These are phyloP conservation scores for Megaleporinus macrocephalus DNA, from an alignment of 2,113 vertebrate genomes.

Conservation along the genomic window DNA sequence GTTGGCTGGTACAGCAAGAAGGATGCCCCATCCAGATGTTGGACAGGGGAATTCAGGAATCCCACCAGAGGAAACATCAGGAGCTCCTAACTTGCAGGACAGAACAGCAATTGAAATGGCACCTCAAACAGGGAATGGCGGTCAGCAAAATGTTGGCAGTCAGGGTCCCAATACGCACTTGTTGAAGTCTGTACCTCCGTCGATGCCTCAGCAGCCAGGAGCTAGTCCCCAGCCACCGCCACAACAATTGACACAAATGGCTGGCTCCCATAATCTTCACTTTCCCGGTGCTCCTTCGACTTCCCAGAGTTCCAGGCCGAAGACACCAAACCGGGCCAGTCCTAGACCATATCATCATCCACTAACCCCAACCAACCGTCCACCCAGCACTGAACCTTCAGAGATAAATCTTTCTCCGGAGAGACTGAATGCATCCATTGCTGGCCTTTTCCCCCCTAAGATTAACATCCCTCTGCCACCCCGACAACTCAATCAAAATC, in stretches of 20 bases:
- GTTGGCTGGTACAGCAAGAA: constrained; percentile 83
- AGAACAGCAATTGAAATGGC: constrained; percentile 67
- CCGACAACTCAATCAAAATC: constrained; percentile 87
- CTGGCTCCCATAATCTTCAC: constrained; percentile 85
- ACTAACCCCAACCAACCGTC: constrained; percentile 95
- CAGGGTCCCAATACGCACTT: constrained; percentile 83
- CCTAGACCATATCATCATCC: constrained; percentile 96
- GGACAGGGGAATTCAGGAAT: constrained; percentile 84
- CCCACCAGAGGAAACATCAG: constrained; percentile 80
- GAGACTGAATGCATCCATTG: constrained; percentile 96
- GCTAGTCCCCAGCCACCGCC: constrained; percentile 89
- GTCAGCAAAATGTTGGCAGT: constrained; percentile 87
- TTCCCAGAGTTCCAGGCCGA: constrained; percentile 92
- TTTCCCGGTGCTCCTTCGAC: constrained; percentile 89
- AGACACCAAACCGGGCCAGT: constrained; percentile 96
- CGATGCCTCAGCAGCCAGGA: constrained; percentile 85
- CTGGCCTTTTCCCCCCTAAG: constrained; percentile 96
- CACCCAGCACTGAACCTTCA: constrained; percentile 96
- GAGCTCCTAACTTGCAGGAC: constrained; percentile 69
- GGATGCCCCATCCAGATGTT: constrained; percentile 89
- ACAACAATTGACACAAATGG: constrained; percentile 75
- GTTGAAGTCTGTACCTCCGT: constrained; percentile 87
- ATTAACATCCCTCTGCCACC: constrained; percentile 99
- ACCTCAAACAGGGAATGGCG: constrained; percentile 83
- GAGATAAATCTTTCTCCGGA: constrained; percentile 98